A percentile compares a stretch with the other conserved stretches of the same genome.
phyloP scores from a whole-genome alignment of 2,797 vertebrate genomes.

The Melanotaenia maccullochi region DNA sequence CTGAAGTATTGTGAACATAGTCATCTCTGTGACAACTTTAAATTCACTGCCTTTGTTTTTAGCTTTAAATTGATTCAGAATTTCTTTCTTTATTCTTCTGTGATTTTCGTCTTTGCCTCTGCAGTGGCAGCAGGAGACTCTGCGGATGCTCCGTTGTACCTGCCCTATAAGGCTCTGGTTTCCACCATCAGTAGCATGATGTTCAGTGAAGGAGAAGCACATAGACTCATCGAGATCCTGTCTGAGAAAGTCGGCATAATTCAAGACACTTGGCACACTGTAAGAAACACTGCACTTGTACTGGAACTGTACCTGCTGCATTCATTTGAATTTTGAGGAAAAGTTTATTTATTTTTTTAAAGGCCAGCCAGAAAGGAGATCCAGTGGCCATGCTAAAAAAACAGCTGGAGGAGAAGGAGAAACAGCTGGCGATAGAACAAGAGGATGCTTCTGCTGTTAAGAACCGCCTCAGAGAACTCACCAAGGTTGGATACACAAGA shows the following conservation, averaged over 20 bases:
- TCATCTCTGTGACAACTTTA: not conserved
- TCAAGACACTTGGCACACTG: constrained; percentile 94
- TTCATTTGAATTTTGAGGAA: not conserved
- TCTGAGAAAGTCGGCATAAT: constrained; percentile 89
- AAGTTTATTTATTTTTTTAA: constrained; percentile 21
- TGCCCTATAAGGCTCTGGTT: constrained; percentile 91
- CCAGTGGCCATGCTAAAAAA: constrained; percentile 89
- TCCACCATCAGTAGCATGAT: constrained; percentile 90
- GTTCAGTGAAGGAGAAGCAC: constrained; percentile 91
- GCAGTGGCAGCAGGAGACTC: constrained; percentile 69
- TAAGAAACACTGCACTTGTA: constrained; percentile 60
- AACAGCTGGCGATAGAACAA: constrained; percentile 88
- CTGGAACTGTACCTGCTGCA: not conserved
- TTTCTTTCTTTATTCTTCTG: not conserved
- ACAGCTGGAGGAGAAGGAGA: constrained; percentile 94
- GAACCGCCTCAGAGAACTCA: constrained; percentile 89
- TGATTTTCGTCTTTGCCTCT: constrained; percentile 25
- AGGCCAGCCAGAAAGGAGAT: constrained; percentile 95
- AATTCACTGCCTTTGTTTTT: not conserved
- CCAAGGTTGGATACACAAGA: constrained; percentile 83
- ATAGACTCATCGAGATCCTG: constrained; percentile 92
- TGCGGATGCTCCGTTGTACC: constrained; percentile 83
- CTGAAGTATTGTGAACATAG: constrained; percentile 14
- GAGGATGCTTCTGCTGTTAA: constrained; percentile 86
- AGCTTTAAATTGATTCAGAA: constrained; percentile 17